phyloP scores from a whole-genome alignment of 2,888 invertebrate genomes.

The Philereme vetulata region DNA sequence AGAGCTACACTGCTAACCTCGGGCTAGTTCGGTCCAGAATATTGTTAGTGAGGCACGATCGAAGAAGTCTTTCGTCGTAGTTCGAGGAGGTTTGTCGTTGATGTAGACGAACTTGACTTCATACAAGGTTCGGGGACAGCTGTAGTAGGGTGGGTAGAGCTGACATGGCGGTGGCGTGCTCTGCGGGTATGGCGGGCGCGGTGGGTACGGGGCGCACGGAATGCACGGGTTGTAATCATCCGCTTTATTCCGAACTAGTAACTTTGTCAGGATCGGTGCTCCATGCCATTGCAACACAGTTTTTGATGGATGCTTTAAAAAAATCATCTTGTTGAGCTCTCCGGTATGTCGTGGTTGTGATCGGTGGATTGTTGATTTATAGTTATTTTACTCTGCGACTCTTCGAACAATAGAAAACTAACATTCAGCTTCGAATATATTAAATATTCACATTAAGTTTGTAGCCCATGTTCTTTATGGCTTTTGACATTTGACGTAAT shows the following conservation, averaged over 20 bases:
- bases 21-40: constrained; percentile 90
- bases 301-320: constrained; percentile 12
- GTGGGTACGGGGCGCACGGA: constrained; percentile 21
- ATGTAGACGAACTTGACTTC: constrained; percentile 80
- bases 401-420: too few species aligned
- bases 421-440: too few species aligned
- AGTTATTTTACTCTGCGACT: too few species aligned
- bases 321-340: constrained; percentile 3
- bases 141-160: constrained; percentile 53
- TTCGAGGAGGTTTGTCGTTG: constrained; percentile 84
- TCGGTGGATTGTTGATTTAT: too few species aligned
- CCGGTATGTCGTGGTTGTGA: too few species aligned
- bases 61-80: constrained; percentile 86
- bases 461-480: too few species aligned
- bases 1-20: constrained; percentile 86
- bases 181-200: constrained; percentile 29
- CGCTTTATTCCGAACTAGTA: constrained; percentile 5
- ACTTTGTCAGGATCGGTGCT: neutral
- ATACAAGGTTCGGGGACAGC: constrained; percentile 62
- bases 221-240: constrained; percentile 21
- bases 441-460: too few species aligned
- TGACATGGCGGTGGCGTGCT: constrained; percentile 32
- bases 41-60: constrained; percentile 88
- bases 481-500: too few species aligned
- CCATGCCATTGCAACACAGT: neutral